Percentiles rank a stretch among this genome's conserved stretches.
Evolutionary conservation across 2,113 vertebrate genomes (phyloP).

Genomic region (Galbula dea): DNA sequence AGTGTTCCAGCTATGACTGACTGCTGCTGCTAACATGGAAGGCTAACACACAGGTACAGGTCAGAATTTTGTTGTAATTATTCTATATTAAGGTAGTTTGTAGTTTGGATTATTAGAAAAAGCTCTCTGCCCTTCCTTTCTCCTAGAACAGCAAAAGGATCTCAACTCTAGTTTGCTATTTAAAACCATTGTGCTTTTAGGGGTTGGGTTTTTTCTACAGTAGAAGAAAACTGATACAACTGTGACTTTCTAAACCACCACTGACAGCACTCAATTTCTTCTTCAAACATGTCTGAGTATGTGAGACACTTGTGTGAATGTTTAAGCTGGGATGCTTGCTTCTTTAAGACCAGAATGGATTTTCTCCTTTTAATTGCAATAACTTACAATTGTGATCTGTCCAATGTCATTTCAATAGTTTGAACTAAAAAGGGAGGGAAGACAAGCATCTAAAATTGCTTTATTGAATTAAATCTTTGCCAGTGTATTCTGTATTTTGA

Average conservation of each 20-base stretch:
- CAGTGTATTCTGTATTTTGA: neutral
- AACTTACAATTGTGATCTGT: neutral
- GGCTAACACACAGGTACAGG: neutral
- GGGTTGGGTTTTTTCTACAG: constrained; percentile 45
- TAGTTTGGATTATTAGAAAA: constrained; percentile 19
- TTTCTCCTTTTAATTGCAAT: neutral
- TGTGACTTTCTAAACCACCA: constrained; percentile 28
- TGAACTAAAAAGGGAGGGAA: too few relatives aligned
- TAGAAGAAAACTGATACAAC: constrained; percentile 54
- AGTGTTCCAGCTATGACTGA: neutral
- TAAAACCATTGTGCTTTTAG: neutral
- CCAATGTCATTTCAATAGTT: neutral
- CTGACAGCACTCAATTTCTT: constrained; percentile 19
- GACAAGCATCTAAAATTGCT: neutral
- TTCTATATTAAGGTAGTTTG: constrained; percentile 15
- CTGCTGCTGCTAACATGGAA: neutral
- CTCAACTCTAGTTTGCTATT: constrained; percentile 26
- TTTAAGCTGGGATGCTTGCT: neutral
- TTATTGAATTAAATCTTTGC: neutral
- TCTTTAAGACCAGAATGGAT: neutral
- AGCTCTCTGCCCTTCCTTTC: constrained; percentile 31
- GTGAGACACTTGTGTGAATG: neutral
- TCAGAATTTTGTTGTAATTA: neutral
- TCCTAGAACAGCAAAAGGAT: constrained; percentile 17
- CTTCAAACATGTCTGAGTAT: constrained; percentile 3